Percentiles rank a stretch among this genome's conserved stretches.
Conservation (phyloP, 2,888 invertebrate species). For the Stomorhina lunata region DNA sequence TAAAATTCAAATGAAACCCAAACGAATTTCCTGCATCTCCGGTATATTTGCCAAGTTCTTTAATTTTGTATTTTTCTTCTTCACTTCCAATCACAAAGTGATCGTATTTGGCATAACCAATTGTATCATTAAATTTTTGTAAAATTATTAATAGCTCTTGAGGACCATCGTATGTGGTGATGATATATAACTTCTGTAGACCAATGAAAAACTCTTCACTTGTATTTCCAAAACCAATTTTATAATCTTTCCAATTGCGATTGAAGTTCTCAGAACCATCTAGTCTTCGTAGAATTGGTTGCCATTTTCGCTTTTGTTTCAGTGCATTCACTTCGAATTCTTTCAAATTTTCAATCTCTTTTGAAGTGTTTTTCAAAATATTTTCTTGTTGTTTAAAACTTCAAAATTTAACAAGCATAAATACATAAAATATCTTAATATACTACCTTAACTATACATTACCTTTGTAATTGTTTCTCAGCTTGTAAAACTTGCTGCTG, state of each 20-base stretch:
- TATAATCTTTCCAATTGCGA: slow-evolving; percentile 6
- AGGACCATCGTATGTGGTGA: slow-evolving; percentile 11
- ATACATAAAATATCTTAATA: too few relatives aligned
- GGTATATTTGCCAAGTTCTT: slow-evolving; percentile 83
- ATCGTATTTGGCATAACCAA: slow-evolving; percentile 82
- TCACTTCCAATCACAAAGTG: slow-evolving; percentile 85
- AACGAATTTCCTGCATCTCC: slow-evolving; percentile 83
- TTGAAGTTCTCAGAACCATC: slow-evolving; percentile 15
- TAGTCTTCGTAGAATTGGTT: slow-evolving; percentile 1
- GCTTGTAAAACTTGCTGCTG: too few relatives aligned
- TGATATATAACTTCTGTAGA: slow-evolving; percentile 1
- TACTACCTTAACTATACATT: too few relatives aligned
- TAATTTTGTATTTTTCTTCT: slow-evolving; percentile 83
- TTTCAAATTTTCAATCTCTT: too few relatives aligned
- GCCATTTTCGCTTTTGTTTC: slow-evolving; percentile 11
- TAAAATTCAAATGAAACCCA: neutral
- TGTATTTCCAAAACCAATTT: neutral
- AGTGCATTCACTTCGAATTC: too few relatives aligned
- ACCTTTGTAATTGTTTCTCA: too few relatives aligned
- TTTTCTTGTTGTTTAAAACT: too few relatives aligned
- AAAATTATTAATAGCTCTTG: slow-evolving; percentile 6
- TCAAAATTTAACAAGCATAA: too few relatives aligned
- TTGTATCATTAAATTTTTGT: slow-evolving; percentile 76
- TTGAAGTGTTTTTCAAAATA: too few relatives aligned
- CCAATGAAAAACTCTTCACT: neutral